Base-by-base conservation (phyloP, 2,113 vertebrate species). In the Sebastes fasciatus region DNA sequence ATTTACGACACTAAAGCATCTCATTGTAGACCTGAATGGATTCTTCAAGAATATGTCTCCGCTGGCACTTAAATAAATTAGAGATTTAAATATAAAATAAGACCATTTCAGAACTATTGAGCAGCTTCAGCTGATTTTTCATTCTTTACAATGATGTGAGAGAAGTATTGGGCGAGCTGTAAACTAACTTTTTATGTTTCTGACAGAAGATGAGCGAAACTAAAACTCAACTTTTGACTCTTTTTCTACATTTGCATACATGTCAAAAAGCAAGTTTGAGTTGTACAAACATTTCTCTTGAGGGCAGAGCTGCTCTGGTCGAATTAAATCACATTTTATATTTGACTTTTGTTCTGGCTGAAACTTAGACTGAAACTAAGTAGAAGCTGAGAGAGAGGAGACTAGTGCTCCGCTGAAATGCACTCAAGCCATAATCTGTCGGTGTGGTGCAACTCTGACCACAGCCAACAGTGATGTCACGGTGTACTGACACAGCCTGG, bases 371-470 rank as follows among this genome's bases (percentile, higher is more conserved):
- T 62, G 46, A 62, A 46, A 68, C 48, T 2, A 57, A 83, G 43
- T 5, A 17, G 61, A 42, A 14, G 52, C 74, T 40, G 34, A 34
- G 26, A 48, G 46, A 3, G 57, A 52, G 43, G 46, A 73, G 1
- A 17, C 34, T 48, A 16, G 66, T 14, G 66, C 71, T 75, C 76
- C 70, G 76, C 74, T 75, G 34, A 84, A 62, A 80, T 17, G 19
- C 74, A 71, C 43, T 80, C 54, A 86, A 88, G 86, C 83, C 86
- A 88, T 88, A 88, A 74, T 45, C 19, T 16, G 76, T 80, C 63
- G 45, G 73, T 34, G 34, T 34, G 34, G 4, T 34, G 34, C 34
- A 4, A 34, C 26, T 45, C 26, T 34, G 26, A 34, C 26, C 26
- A 34, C 26, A 34, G 26, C 26, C 26, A 34, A 34, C 26, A 34